Conservation (phyloP, 2,113 vertebrate species). For the Lamprologus speciosus region DNA sequence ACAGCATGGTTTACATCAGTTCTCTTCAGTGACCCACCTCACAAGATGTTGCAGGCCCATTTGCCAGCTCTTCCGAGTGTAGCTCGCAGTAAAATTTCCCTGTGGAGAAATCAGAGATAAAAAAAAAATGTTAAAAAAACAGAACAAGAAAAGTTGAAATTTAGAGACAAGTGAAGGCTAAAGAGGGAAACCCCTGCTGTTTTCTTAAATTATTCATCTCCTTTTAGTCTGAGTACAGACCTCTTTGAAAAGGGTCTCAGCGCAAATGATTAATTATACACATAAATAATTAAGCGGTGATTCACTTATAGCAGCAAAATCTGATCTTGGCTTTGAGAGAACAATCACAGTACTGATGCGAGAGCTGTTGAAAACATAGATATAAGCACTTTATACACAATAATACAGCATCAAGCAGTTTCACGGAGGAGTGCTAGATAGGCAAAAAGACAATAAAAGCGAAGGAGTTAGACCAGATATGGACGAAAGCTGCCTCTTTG, state of each 20-base stretch:
- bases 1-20: not conserved
- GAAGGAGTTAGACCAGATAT: not conserved
- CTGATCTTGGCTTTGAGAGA: not conserved
- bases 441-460: not conserved
- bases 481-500: not conserved
- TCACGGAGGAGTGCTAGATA: not conserved
- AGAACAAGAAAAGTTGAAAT: not conserved
- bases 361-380: not conserved
- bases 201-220: conserved; percentile 15
- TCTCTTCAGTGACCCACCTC: conserved; percentile 43
- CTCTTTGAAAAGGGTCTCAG: not conserved
- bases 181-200: not conserved
- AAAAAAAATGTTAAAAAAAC: not conserved
- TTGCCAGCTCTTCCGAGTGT: conserved; percentile 62
- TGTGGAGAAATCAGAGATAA: conserved; percentile 25
- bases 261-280: conserved; percentile 37
- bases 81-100: conserved; percentile 73
- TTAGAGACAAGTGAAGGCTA: not conserved
- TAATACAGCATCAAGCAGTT: not conserved
- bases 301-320: not conserved
- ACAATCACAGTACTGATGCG: not conserved
- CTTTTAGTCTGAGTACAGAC: not conserved
- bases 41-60: not conserved
- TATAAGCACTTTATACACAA: not conserved
- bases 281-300: conserved; percentile 20